Evolutionary conservation across 2,113 vertebrate genomes (phyloP).

Genomic region (Acanthochromis polyacanthus): DNA sequence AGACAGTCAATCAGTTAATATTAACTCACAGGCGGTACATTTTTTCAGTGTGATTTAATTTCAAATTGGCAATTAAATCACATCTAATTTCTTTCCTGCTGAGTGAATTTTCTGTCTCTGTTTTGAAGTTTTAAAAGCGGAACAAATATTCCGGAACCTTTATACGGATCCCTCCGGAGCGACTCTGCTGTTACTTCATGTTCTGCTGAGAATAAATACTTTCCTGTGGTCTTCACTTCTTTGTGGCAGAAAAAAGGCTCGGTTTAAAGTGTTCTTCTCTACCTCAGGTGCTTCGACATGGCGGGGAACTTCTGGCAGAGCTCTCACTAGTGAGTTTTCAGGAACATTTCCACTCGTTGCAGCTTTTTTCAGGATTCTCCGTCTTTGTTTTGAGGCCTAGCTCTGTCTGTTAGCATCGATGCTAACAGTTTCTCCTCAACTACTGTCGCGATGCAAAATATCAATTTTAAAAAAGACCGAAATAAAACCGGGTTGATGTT

Average conservation of each 20-base stretch:
- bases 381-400: conserved; percentile 72
- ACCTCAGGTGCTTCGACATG: conserved; percentile 76
- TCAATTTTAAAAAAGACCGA: not conserved
- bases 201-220: conserved; percentile 30
- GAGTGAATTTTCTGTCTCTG: too few species aligned
- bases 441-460: not conserved
- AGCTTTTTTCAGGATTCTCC: conserved; percentile 12
- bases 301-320: conserved; percentile 89
- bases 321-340: conserved; percentile 86
- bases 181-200: conserved; percentile 24
- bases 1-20: too few species aligned
- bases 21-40: too few species aligned
- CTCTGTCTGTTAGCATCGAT: not conserved
- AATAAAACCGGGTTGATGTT: too few species aligned
- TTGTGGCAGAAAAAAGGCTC: conserved; percentile 8
- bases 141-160: conserved; percentile 49
- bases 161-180: not conserved
- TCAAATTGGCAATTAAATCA: too few species aligned
- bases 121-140: not conserved
- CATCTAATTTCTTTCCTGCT: too few species aligned
- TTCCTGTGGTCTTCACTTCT: conserved; percentile 37
- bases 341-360: not conserved
- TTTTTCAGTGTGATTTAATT: too few species aligned
- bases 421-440: conserved; percentile 12
- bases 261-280: conserved; percentile 56